Evolutionary conservation across 2,888 invertebrate genomes (phyloP), one percentile per base, ranked within the genome.

Genomic region (Onthophagus sagittarius): DNA sequence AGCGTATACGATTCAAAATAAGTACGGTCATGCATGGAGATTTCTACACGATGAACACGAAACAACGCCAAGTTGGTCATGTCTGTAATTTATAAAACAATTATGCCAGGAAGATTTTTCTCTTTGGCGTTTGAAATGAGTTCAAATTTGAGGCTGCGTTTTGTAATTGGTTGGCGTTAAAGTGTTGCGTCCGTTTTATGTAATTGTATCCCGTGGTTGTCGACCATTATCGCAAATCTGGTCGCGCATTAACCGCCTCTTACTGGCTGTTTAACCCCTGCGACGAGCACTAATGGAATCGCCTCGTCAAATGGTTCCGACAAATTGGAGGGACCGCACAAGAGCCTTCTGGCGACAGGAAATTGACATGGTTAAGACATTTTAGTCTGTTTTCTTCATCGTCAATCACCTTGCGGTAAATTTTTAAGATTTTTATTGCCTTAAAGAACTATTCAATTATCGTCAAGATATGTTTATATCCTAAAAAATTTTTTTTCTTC

Each of bases 181-280:
- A 32, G 67, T 67, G 67, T 67, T 67, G 67, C 32, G 32, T 31
- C 67, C 67, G 67, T 67, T 67, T 67, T 15, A 67, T 67, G 67
- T 67, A 67, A 67, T 67, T 67, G 67, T 67, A 67, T 67, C 67
- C 67, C 23, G 67, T 32, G 31, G 67, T 32, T 67, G 67, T 67
- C 39, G 39, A 11, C 39, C 32, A 67, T 67, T 67, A 67, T 67
- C 67, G 67, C 67, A 23, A 67, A 67, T 67, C 67, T 53, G 39
- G 39, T 53, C 39, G 39, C 39, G 39, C 39, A 53, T 53, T 53
- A 53, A 53, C 39, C 39, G 39, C 39, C 39, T 53, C 39, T 53
- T 53, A 53, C 39, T 7, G 39, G 39, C 39, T 53, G 39, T 53
- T 53, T 53, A 53, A 53, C 39, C 39, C 39, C 39, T 11, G 39